Evolutionary conservation across 2,113 vertebrate species (phyloP).

Genomic region (Tympanuchus pallidicinctus): DNA sequence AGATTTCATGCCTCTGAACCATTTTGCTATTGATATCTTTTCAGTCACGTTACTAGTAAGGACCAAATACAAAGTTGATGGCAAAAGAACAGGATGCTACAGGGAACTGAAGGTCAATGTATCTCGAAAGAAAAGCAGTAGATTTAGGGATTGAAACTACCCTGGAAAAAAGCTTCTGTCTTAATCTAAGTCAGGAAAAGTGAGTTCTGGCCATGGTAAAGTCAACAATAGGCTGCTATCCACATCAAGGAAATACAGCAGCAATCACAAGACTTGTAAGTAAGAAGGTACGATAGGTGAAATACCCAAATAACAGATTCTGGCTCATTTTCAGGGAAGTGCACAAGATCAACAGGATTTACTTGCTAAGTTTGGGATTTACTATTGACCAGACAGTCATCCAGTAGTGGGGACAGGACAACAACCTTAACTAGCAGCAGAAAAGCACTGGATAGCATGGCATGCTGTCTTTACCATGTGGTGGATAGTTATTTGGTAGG

Average conservation of each 20-base stretch:
- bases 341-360: not conserved
- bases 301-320: not conserved
- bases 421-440: not conserved
- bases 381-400: not conserved
- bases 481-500: not conserved
- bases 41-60: not conserved
- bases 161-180: not conserved
- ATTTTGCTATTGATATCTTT: not conserved
- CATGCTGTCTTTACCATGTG: constrained; percentile 32
- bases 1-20: not conserved
- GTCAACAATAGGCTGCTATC: not conserved
- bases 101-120: not conserved
- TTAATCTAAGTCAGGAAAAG: not conserved
- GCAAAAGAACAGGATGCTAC: not conserved
- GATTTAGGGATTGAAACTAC: not conserved
- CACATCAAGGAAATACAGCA: not conserved
- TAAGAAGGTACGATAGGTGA: not conserved
- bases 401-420: not conserved
- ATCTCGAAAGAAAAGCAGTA: not conserved
- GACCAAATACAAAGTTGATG: not conserved
- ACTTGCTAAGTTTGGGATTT: not conserved
- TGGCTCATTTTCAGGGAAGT: not conserved
- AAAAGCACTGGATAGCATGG: constrained; percentile 14
- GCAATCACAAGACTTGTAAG: not conserved
- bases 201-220: not conserved